phyloP scores from a whole-genome alignment of 2,888 invertebrate species.

The Tillus elongatus region DNA sequence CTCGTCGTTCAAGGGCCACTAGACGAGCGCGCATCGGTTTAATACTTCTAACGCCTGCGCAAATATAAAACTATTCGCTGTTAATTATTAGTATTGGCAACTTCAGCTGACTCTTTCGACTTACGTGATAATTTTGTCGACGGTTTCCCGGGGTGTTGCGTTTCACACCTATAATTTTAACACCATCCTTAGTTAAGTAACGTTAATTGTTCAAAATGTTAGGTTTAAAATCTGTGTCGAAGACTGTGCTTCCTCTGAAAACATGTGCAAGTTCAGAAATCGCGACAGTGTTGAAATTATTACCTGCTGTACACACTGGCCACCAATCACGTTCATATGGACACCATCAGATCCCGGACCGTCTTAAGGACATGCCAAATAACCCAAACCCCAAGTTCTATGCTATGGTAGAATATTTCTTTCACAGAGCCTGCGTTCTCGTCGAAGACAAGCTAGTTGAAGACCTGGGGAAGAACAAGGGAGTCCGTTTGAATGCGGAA shows the following conservation, averaged over 20 bases:
- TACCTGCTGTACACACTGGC: slow-evolving; percentile 38
- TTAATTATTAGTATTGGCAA: too few species aligned
- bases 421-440: slow-evolving; percentile 51
- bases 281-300: slow-evolving; percentile 50
- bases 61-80: too few species aligned
- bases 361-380: slow-evolving; percentile 33
- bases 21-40: too few species aligned
- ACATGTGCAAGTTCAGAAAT: slow-evolving; percentile 49
- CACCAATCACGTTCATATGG: slow-evolving; percentile 32
- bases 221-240: slow-evolving; percentile 62
- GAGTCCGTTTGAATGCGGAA: slow-evolving; percentile 46
- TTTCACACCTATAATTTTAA: too few species aligned
- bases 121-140: too few species aligned
- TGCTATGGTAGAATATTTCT: slow-evolving; percentile 61
- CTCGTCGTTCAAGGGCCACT: too few species aligned
- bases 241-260: slow-evolving; percentile 50
- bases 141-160: too few species aligned
- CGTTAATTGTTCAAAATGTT: too few species aligned
- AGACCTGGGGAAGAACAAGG: slow-evolving; percentile 36
- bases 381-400: slow-evolving; percentile 48
- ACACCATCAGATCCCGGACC: slow-evolving; percentile 37
- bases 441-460: slow-evolving; percentile 49
- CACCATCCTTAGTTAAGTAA: too few species aligned
- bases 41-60: too few species aligned
- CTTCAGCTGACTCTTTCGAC: too few species aligned